phyloP scores from a whole-genome alignment of 2,797 vertebrate species.

The Propithecus deckenii region DNA sequence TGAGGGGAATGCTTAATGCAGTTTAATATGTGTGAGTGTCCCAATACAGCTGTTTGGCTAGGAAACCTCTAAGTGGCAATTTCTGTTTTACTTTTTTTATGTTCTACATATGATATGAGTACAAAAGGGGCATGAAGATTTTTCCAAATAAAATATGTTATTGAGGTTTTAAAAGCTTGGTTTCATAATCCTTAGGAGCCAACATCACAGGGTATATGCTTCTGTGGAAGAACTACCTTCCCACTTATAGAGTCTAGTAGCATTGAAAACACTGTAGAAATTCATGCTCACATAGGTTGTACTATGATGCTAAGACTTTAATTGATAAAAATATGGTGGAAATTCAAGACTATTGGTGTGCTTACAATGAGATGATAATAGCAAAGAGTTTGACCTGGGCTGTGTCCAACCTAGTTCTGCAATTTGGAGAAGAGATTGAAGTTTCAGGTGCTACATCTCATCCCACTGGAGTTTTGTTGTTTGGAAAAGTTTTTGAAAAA shows the following conservation, averaged over 20 bases:
- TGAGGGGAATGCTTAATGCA: too few relatives aligned
- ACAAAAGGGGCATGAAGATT: too few relatives aligned
- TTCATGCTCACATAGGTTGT: conserved; percentile 84
- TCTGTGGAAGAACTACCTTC: not conserved
- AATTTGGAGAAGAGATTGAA: conserved; percentile 94
- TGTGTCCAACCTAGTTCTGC: conserved; percentile 92
- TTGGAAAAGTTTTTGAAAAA: conserved; percentile 94
- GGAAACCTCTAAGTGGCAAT: too few relatives aligned
- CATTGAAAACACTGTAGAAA: not conserved
- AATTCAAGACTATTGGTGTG: conserved; percentile 97
- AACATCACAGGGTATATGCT: not conserved
- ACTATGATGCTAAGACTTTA: conserved; percentile 94
- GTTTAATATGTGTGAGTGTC: too few relatives aligned
- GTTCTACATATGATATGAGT: too few relatives aligned
- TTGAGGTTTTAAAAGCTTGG: too few relatives aligned
- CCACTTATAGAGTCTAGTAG: not conserved
- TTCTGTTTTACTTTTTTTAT: too few relatives aligned
- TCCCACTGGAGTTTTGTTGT: conserved; percentile 92
- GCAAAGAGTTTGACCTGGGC: conserved; percentile 94
- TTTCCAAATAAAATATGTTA: too few relatives aligned
- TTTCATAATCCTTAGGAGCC: too few relatives aligned
- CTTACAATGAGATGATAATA: conserved; percentile 94
- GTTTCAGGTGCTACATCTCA: conserved; percentile 93
- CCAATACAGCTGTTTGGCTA: too few relatives aligned
- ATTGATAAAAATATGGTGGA: conserved; percentile 95